A percentile compares a stretch with the other conserved stretches of the same genome.
Evolutionary conservation across 1,140 invertebrate genomes (phyloP).

Genomic region (Chironomus striatipennis): DNA sequence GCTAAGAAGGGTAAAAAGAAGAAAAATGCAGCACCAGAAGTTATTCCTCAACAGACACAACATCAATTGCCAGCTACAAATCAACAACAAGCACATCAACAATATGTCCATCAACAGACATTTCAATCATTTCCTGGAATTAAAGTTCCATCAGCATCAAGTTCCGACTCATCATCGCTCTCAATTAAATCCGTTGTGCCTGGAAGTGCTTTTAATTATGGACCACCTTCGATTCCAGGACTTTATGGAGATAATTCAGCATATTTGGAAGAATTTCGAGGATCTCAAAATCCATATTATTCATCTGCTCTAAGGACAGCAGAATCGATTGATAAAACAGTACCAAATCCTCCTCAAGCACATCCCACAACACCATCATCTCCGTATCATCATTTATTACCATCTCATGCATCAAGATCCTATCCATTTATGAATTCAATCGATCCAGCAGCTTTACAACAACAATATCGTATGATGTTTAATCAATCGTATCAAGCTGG

Average conservation of each 20-base stretch:
- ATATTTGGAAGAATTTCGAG: conserved; percentile 54
- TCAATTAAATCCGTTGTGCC: conserved; percentile 53
- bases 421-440: conserved; percentile 48
- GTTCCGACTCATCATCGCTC: conserved; percentile 46
- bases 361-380: conserved; percentile 33
- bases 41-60: conserved; percentile 24
- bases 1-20: conserved; percentile 36
- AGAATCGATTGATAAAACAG: conserved; percentile 42
- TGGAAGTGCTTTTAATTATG: conserved; percentile 61
- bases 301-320: conserved; percentile 45
- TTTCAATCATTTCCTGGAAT: conserved; percentile 47
- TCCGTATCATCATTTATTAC: conserved; percentile 39
- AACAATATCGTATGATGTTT: conserved; percentile 48
- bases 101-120: conserved; percentile 35
- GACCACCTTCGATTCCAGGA: conserved; percentile 44
- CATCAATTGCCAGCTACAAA: conserved; percentile 26
- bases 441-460: conserved; percentile 41
- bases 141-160: conserved; percentile 31
- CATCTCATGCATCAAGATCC: conserved; percentile 43
- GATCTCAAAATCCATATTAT: conserved; percentile 45
- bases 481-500: conserved; percentile 43
- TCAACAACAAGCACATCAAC: conserved; percentile 28
- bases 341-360: conserved; percentile 29
- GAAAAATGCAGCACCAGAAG: conserved; percentile 31
- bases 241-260: conserved; percentile 50